Percentiles rank a stretch among this genome's conserved stretches.
phyloP scores from a whole-genome alignment of 2,113 vertebrate species.

The Herpailurus yagouaroundi region DNA sequence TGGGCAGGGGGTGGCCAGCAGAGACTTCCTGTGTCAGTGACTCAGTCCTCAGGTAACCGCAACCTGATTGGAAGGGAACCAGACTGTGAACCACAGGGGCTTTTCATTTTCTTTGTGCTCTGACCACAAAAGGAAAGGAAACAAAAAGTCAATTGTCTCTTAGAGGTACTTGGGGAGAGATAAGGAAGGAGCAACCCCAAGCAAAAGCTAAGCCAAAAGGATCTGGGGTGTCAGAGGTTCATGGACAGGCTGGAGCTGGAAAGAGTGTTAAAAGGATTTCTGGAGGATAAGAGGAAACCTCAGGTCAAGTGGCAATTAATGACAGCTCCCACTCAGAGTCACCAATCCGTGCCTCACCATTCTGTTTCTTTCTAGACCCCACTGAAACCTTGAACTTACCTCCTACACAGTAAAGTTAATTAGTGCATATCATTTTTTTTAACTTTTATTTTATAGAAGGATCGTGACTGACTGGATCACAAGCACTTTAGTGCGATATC shows the following conservation, averaged over 20 bases:
- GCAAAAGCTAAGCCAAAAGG: conserved; percentile 16
- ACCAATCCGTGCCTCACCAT: not conserved
- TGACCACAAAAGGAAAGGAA: conserved; percentile 49
- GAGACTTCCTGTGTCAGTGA: not conserved
- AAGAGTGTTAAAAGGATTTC: not conserved
- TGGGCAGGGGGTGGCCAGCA: not conserved
- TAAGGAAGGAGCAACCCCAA: conserved; percentile 11
- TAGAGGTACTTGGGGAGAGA: not conserved
- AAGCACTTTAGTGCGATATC: not conserved
- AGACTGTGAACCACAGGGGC: conserved; percentile 15
- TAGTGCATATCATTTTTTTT: not conserved
- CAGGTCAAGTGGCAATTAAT: conserved; percentile 60
- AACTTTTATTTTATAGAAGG: conserved; percentile 44
- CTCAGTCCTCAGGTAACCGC: conserved; percentile 34
- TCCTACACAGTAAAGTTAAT: conserved; percentile 50
- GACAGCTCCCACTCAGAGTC: not conserved
- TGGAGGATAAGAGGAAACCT: conserved; percentile 1
- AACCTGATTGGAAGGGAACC: conserved; percentile 35
- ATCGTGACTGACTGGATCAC: not conserved
- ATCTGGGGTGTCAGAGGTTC: not conserved
- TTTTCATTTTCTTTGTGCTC: conserved; percentile 59
- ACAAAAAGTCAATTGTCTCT: conserved; percentile 58
- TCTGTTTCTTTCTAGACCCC: not conserved
- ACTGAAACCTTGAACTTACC: not conserved
- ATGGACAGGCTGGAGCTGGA: not conserved